These are phyloP conservation scores for Pristionchus arcanus DNA, from an alignment of 2,888 invertebrate species.

Conservation along the genomic window DNA sequence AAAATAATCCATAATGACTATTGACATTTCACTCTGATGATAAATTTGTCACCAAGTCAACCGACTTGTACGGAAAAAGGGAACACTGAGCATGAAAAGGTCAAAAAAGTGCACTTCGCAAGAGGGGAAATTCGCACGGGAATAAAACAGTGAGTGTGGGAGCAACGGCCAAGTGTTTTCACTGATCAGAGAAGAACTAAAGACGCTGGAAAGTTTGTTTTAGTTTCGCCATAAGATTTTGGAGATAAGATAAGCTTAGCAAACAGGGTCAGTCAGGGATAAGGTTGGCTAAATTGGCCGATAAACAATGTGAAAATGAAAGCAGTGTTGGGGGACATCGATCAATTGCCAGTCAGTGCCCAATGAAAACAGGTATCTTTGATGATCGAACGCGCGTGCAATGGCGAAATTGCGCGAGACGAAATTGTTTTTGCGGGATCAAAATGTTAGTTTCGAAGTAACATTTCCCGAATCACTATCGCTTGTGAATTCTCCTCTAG, in stretches of 20 bases:
- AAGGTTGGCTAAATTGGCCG: not conserved
- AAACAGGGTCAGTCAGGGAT: too few species aligned
- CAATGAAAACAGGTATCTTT: slow-evolving; percentile 25
- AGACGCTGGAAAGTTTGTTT: too few species aligned
- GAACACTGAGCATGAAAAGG: not conserved
- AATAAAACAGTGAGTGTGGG: not conserved
- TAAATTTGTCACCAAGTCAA: too few species aligned
- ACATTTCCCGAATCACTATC: not conserved
- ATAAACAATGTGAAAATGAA: not conserved
- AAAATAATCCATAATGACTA: not conserved
- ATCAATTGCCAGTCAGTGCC: not conserved
- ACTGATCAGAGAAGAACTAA: too few species aligned
- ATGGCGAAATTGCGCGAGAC: not conserved
- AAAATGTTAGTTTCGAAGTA: not conserved
- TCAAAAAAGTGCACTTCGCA: not conserved
- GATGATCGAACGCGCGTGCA: not conserved
- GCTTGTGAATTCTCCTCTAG: not conserved
- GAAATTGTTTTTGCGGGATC: not conserved
- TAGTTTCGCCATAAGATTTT: too few species aligned
- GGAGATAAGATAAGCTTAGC: too few species aligned
- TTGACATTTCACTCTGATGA: too few species aligned
- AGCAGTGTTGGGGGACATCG: not conserved
- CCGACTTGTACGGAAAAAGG: not conserved
- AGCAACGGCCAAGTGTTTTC: not conserved
- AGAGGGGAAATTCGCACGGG: not conserved